Base-by-base conservation (phyloP, 2,888 invertebrate species). In the Mellilla xanthometata region DNA sequence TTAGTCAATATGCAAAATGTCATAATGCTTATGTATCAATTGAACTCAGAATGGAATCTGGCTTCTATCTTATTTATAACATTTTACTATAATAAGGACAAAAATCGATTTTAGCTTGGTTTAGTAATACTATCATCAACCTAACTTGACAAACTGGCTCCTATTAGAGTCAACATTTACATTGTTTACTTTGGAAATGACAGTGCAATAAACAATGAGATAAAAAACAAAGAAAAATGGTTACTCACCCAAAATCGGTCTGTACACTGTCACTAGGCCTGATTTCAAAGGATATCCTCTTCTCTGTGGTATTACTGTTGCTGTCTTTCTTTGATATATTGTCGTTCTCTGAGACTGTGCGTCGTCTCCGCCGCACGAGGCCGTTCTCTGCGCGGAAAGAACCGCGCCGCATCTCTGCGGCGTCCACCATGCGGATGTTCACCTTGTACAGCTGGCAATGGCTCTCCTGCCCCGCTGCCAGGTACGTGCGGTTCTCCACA, bases 401-500 rank as follows among this genome's bases (percentile, higher is more conserved):
- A 27, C 90, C 90, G 58, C 91, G 84, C 12, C 93, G 80, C 78
- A 92, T 91, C 59, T 91, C 91, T 0, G 91, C 78, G 1, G 91
- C 90, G 51, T 90, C 87, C 7, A 91, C 80, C 78, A 92, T 90
- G 68, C 91, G 85, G 60, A 90, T 83, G 77, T 91, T 90, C 2
- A 96, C 94, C 70, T 92, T 92, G 72, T 97, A 97, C 62, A 97
- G 87, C 74, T 96, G 96, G 71, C 96, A 97, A 68, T 97, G 95
- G 54, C 95, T 96, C 83, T 98, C 97, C 81, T 97, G 96, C 0
- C 98, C 98, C 5, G 97, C 97, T 1, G 96, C 95, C 36, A 98
- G 83, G 80, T 94, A 95, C 8, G 94, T 94, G 65, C 93, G 92
- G 62, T 95, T 94, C 29, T 93, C 93, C 56, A 93, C 91, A 58